Evolutionary conservation across 2,888 invertebrate species (phyloP).

Genomic region (Azorinus chamasolen): DNA sequence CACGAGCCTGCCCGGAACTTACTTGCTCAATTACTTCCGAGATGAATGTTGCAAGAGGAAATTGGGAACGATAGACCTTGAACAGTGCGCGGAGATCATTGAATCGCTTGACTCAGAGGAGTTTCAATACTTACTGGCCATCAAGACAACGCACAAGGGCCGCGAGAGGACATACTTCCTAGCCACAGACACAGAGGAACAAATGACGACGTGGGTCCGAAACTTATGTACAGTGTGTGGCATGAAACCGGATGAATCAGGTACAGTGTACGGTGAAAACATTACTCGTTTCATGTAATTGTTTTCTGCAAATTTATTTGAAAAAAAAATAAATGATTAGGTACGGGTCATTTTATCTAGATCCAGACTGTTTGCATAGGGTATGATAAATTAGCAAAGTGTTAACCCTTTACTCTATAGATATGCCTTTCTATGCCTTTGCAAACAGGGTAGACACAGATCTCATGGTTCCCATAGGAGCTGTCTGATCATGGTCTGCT

Average conservation of each 20-base stretch:
- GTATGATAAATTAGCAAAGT: no score
- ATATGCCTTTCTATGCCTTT: no score
- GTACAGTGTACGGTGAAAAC: conserved; percentile 35
- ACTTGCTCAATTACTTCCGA: conserved; percentile 96
- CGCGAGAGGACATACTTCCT: conserved; percentile 95
- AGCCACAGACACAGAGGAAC: conserved; percentile 95
- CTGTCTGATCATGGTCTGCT: no score
- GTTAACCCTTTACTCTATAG: no score
- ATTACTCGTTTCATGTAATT: no score
- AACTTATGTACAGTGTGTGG: conserved; percentile 97
- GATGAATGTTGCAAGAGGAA: conserved; percentile 88
- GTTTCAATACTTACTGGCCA: conserved; percentile 81
- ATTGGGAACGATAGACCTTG: conserved; percentile 91
- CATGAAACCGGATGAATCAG: conserved; percentile 81
- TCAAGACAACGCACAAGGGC: conserved; percentile 81
- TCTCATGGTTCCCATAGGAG: no score
- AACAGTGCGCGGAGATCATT: conserved; percentile 97
- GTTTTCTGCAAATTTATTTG: no score
- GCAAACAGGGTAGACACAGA: no score
- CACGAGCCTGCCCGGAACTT: conserved; percentile 97
- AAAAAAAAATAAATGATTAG: no score
- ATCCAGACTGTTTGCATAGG: no score
- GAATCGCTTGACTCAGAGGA: conserved; percentile 82
- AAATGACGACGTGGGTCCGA: conserved; percentile 98
- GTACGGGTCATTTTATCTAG: no score